Evolutionary conservation across 2,113 vertebrate species (phyloP).

Genomic region (Odobenus rosmarus): DNA sequence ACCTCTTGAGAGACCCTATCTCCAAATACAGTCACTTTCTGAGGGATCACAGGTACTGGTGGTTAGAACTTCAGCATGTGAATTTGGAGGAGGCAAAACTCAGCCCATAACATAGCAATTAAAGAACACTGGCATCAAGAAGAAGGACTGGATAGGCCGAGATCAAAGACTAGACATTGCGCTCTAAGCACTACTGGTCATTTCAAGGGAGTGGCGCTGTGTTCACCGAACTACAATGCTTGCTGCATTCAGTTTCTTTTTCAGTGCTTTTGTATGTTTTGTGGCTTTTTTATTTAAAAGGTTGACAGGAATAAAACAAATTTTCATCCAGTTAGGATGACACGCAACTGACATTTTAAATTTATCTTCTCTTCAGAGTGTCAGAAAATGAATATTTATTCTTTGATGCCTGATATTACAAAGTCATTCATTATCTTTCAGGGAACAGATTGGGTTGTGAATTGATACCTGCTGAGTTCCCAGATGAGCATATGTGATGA

Average conservation of each 20-base stretch:
- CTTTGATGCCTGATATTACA: constrained; percentile 49
- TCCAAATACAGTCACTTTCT: constrained; percentile 4
- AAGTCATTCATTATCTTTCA: constrained; percentile 55
- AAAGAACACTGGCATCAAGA: neutral
- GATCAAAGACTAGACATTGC: neutral
- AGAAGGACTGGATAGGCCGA: neutral
- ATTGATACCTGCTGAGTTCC: constrained; percentile 56
- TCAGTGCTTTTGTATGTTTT: neutral
- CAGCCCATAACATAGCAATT: neutral
- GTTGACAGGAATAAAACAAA: neutral
- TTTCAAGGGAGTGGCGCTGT: neutral
- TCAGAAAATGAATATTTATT: constrained; percentile 66
- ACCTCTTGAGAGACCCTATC: neutral
- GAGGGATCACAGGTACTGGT: neutral
- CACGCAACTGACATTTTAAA: constrained; percentile 53
- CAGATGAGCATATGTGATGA: constrained; percentile 15
- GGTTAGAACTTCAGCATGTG: neutral
- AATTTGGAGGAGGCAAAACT: neutral
- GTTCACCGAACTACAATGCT: neutral
- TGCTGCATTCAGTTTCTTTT: neutral
- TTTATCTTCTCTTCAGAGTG: constrained; percentile 31
- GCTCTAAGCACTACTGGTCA: neutral
- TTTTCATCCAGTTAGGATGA: constrained; percentile 40
- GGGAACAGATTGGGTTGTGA: constrained; percentile 39
- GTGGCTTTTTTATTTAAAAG: constrained; percentile 26